Percentiles rank a stretch among this genome's conserved stretches.
These are phyloP conservation scores for Avahi laniger DNA, from an alignment of 2,797 vertebrate genomes.

Conservation along the genomic window DNA sequence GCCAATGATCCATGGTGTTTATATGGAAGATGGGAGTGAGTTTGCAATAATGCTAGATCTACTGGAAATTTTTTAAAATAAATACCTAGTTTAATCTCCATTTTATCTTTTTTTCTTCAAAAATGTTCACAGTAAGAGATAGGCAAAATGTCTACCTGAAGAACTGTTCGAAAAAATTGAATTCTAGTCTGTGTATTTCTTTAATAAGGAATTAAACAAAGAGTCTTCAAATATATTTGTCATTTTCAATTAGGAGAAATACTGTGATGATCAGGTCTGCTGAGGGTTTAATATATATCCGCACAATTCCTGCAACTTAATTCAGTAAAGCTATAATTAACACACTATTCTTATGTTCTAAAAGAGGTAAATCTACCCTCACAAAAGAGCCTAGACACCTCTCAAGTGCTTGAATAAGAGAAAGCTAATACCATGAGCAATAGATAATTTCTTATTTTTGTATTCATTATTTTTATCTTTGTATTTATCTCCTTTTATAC, in stretches of 20 bases:
- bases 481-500: background rate
- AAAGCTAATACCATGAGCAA: background rate
- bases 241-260: slow-evolving; percentile 8
- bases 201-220: background rate
- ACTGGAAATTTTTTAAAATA: background rate
- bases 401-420: background rate
- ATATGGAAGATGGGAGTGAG: background rate
- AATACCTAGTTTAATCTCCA: background rate
- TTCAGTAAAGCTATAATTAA: background rate
- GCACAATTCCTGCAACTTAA: background rate
- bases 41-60: background rate
- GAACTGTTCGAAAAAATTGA: background rate
- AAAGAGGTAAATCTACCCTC: background rate
- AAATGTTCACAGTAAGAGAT: background rate
- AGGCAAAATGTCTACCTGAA: background rate
- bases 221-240: background rate
- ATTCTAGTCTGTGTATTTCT: background rate
- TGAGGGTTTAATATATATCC: background rate
- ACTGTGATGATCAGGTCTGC: background rate
- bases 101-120: background rate
- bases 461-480: slow-evolving; percentile 4
- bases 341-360: background rate
- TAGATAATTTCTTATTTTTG: background rate
- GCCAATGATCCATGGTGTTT: background rate
- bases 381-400: background rate